Evolutionary conservation across 1,140 invertebrate species (phyloP).

Genomic region (Drosophila trapezifrons): DNA sequence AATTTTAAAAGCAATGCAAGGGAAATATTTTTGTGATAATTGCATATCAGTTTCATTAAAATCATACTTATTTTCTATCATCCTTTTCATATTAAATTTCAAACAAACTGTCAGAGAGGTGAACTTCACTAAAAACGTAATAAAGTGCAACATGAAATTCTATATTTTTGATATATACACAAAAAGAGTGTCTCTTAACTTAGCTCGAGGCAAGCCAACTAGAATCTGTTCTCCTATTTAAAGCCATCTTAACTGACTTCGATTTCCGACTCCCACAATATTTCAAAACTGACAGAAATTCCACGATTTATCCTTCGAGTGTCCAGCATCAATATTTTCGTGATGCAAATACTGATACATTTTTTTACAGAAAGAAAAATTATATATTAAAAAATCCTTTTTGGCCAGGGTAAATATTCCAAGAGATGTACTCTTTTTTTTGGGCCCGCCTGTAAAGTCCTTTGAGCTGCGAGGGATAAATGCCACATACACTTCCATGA

Average conservation of each 20-base stretch:
- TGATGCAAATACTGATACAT: neutral
- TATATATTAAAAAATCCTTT: constrained; percentile 1
- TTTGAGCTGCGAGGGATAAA: constrained; percentile 4
- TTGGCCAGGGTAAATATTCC: neutral
- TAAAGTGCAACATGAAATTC: neutral
- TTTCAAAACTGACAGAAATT: neutral
- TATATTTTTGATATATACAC: too few relatives aligned
- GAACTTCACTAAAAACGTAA: neutral
- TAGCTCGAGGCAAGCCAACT: neutral
- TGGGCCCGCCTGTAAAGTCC: neutral
- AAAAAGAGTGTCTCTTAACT: too few relatives aligned
- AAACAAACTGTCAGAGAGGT: neutral
- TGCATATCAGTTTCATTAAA: too few relatives aligned
- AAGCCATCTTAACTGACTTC: neutral
- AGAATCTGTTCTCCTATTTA: neutral
- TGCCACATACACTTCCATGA: constrained; percentile 33
- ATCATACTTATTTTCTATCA: neutral
- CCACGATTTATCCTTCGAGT: neutral
- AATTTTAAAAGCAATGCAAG: too few relatives aligned
- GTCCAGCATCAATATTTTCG: neutral
- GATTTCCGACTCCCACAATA: neutral
- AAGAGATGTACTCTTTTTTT: neutral
- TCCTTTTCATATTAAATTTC: neutral
- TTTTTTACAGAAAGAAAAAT: neutral
- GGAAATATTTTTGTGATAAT: too few relatives aligned